Evolutionary conservation across 2,113 vertebrate genomes (phyloP).

Genomic region (Protobothrops flavoviridis): DNA sequence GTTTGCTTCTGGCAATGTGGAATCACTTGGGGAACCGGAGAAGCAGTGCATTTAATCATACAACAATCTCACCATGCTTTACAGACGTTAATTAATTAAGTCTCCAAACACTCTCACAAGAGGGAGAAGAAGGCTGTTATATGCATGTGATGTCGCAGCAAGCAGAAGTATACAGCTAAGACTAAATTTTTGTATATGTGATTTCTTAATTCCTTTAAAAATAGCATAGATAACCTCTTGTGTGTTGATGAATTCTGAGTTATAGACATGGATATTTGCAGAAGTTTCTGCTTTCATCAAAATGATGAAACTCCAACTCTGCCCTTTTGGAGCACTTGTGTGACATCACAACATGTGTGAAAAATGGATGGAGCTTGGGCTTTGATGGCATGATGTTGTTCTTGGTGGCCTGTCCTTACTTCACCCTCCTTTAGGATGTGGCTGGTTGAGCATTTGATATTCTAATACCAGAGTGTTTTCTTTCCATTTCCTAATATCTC

Average conservation of each 20-base stretch:
- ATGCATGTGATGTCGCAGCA: conserved; percentile 16
- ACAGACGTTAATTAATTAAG: conserved; percentile 44
- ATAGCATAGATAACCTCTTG: not conserved
- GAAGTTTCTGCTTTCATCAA: not conserved
- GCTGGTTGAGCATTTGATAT: not conserved
- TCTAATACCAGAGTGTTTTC: not conserved
- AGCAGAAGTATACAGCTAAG: not conserved
- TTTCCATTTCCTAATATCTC: not conserved
- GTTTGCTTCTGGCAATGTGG: conserved; percentile 21
- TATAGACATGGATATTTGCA: not conserved
- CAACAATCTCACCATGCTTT: conserved; percentile 26
- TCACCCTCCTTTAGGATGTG: not conserved
- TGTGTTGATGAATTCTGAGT: not conserved
- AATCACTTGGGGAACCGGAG: conserved; percentile 24
- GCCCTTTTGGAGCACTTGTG: not conserved
- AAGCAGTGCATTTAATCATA: conserved; percentile 23
- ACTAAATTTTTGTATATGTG: not conserved
- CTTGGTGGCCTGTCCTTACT: not conserved
- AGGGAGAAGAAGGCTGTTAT: conserved; percentile 19
- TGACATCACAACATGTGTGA: not conserved
- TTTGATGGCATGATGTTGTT: not conserved
- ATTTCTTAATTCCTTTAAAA: not conserved
- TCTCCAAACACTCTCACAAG: conserved; percentile 13
- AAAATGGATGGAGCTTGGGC: not conserved
- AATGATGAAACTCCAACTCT: not conserved